Percentiles rank a stretch among this genome's conserved stretches.
Conservation (phyloP, 2,113 vertebrate genomes). For the Nothobranchius kuhntae region DNA sequence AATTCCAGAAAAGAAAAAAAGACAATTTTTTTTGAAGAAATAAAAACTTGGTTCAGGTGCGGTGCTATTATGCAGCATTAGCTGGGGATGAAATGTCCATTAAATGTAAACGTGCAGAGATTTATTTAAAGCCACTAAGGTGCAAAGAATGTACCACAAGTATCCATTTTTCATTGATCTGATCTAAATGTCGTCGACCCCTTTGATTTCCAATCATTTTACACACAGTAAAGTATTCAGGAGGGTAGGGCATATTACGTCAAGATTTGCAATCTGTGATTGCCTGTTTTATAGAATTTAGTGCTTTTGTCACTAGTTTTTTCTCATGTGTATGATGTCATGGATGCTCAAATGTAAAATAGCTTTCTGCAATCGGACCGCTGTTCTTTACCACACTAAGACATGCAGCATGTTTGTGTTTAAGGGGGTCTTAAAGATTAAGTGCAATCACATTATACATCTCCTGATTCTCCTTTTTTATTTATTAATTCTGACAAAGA, state of each 20-base stretch:
- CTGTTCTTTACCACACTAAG: slow-evolving; percentile 63
- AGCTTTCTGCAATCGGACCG: slow-evolving; percentile 67
- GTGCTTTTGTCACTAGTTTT: slow-evolving; percentile 84
- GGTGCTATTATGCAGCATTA: background rate
- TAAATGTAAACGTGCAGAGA: background rate
- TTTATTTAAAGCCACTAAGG: background rate
- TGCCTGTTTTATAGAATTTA: slow-evolving; percentile 86
- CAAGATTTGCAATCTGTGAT: slow-evolving; percentile 96
- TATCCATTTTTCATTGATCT: background rate
- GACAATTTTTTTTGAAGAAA: background rate
- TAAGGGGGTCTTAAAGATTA: slow-evolving; percentile 81
- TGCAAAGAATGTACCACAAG: slow-evolving; percentile 41
- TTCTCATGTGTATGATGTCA: slow-evolving; percentile 78
- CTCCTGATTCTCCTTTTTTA: slow-evolving; percentile 84
- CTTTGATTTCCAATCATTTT: slow-evolving; percentile 3
- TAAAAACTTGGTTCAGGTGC: background rate
- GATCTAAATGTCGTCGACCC: slow-evolving; percentile 28
- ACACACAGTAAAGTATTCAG: slow-evolving; percentile 10
- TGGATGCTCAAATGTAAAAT: slow-evolving; percentile 68
- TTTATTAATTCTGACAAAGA: slow-evolving; percentile 79
- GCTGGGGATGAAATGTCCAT: background rate
- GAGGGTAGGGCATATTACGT: slow-evolving; percentile 56
- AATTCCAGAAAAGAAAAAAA: too few species aligned
- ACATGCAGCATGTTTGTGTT: slow-evolving; percentile 72
- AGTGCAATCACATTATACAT: slow-evolving; percentile 91